Percentiles rank a stretch among this genome's conserved stretches.
Evolutionary conservation across 1,140 invertebrate species (phyloP).

Genomic region (Harpegnathos saltator): DNA sequence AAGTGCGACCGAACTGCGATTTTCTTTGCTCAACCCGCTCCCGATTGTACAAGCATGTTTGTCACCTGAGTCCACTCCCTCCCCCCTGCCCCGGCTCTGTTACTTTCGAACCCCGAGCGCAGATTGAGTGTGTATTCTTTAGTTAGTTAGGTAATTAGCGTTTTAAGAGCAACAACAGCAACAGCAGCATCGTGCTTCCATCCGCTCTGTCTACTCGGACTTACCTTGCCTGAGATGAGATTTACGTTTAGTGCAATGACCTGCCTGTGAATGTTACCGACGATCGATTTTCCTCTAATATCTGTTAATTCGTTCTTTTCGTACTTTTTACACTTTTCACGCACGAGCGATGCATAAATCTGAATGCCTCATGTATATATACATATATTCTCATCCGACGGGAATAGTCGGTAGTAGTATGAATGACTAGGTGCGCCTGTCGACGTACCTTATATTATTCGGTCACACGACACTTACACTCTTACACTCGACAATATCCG

Average conservation of each 20-base stretch:
- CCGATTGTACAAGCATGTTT: conserved; percentile 65
- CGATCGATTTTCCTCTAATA: conserved; percentile 10
- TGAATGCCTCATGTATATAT: conserved; percentile 21
- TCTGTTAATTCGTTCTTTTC: conserved; percentile 15
- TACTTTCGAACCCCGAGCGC: conserved; percentile 17
- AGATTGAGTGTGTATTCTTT: conserved; percentile 45
- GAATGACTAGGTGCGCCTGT: conserved; percentile 10
- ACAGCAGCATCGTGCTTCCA: not conserved
- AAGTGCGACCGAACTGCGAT: not conserved
- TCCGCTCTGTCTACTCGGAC: conserved; percentile 58
- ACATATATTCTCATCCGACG: not conserved
- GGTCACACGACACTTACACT: conserved; percentile 31
- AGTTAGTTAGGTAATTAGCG: conserved; percentile 36
- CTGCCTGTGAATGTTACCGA: conserved; percentile 78
- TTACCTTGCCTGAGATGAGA: conserved; percentile 73
- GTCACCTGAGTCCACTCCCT: conserved; percentile 21
- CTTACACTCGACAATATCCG: not conserved
- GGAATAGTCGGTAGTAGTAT: conserved; percentile 26
- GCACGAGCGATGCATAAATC: conserved; percentile 42
- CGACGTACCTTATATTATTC: conserved; percentile 1
- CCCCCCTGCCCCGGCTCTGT: not conserved
- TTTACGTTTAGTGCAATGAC: conserved; percentile 74
- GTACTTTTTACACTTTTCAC: too few relatives aligned
- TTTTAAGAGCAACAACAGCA: not conserved
- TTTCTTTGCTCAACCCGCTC: not conserved